These are phyloP conservation scores for Chironomus tepperi DNA, from an alignment of 1,140 invertebrate genomes.

Conservation along the genomic window DNA sequence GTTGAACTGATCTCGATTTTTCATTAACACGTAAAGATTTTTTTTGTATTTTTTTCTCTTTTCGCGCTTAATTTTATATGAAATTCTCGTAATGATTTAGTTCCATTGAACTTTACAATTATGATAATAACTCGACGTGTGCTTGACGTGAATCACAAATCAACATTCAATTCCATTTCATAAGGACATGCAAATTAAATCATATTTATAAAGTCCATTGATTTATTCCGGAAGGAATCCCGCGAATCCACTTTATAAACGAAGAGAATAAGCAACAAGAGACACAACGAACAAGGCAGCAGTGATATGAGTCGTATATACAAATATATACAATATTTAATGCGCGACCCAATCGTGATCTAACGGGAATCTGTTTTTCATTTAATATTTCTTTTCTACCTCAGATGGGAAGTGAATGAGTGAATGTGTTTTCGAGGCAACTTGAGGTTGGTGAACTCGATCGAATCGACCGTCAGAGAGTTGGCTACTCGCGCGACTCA, in stretches of 20 bases:
- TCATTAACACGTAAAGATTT: not conserved
- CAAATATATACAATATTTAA: not conserved
- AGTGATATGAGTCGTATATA: not conserved
- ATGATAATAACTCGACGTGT: no score
- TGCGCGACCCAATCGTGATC: constrained; percentile 10
- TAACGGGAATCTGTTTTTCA: constrained; percentile 19
- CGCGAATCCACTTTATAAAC: not conserved
- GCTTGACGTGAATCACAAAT: no score
- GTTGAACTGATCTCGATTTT: constrained; percentile 21
- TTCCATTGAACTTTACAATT: no score
- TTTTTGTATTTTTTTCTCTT: no score
- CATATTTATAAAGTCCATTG: not conserved
- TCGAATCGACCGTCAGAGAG: not conserved
- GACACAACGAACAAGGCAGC: not conserved
- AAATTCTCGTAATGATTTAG: no score
- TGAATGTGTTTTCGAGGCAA: constrained; percentile 18
- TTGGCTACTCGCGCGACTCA: constrained; percentile 1
- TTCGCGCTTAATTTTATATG: no score
- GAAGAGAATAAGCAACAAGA: no score
- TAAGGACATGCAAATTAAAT: no score
- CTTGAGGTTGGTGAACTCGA: constrained; percentile 14
- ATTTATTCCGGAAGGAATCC: constrained; percentile 12
- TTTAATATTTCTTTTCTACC: not conserved
- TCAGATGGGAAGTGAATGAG: constrained; percentile 20
- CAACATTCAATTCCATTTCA: no score